Conservation (phyloP, 2,888 invertebrate genomes). For the Zaprionus obscuricornis region DNA sequence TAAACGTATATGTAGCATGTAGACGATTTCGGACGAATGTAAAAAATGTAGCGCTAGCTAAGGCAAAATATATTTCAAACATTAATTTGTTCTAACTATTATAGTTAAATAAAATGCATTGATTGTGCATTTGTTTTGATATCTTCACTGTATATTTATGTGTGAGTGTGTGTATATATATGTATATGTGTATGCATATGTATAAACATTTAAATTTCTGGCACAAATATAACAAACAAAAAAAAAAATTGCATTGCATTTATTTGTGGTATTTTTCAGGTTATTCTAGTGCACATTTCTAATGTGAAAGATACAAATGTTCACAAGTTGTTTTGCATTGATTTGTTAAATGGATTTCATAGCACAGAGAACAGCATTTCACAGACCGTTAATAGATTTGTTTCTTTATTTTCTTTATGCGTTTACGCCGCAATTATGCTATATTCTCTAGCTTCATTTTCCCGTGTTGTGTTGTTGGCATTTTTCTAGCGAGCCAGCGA, state of each 20-base stretch:
- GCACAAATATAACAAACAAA: too few species aligned
- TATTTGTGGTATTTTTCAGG: conserved; percentile 42
- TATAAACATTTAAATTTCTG: conserved; percentile 23
- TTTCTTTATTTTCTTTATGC: conserved; percentile 21
- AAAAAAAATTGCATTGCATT: conserved; percentile 6
- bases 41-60: conserved; percentile 37
- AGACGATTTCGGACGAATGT: conserved; percentile 46
- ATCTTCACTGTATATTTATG: conserved; percentile 10
- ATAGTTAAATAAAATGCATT: not conserved
- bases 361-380: conserved; percentile 29
- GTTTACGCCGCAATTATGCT: conserved; percentile 57
- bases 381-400: conserved; percentile 43
- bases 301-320: conserved; percentile 41
- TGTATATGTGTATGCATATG: conserved; percentile 1
- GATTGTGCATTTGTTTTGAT: conserved; percentile 46
- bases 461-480: conserved; percentile 69
- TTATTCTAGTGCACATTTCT: conserved; percentile 41
- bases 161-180: conserved; percentile 16
- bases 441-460: conserved; percentile 35
- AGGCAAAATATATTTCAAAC: conserved; percentile 27
- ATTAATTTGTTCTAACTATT: conserved; percentile 20
- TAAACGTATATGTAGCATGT: conserved; percentile 22
- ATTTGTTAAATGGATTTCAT: conserved; percentile 25
- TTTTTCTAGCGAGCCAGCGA: conserved; percentile 59
- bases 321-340: conserved; percentile 24